Conservation (phyloP, 35 echinoderm and acorn worm species). For the Anneissia japonica region DNA sequence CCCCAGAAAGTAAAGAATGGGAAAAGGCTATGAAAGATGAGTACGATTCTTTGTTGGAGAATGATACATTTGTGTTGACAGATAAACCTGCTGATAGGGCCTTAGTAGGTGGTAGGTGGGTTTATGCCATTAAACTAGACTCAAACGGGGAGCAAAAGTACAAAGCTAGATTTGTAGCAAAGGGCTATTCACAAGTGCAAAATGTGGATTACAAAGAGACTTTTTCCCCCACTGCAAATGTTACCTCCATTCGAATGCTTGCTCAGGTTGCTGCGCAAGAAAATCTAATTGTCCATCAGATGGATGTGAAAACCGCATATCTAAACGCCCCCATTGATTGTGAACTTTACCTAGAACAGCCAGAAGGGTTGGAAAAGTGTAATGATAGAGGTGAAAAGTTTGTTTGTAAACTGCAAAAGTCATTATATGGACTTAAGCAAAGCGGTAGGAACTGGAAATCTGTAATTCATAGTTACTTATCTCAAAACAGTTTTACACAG, state of each 20-base stretch:
- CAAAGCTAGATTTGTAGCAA: constrained; percentile 27
- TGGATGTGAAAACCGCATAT: constrained; percentile 40
- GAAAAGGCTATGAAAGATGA: neutral
- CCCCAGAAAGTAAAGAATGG: neutral
- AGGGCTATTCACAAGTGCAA: constrained; percentile 28
- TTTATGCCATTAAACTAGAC: neutral
- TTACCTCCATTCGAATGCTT: constrained; percentile 19
- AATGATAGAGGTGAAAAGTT: neutral
- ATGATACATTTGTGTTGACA: neutral
- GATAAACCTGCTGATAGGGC: neutral
- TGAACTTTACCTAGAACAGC: constrained; percentile 40
- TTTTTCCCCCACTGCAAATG: constrained; percentile 32
- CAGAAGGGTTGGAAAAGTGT: constrained; percentile 17
- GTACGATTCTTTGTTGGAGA: neutral
- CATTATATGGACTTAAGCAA: constrained; percentile 40
- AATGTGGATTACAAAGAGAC: constrained; percentile 34
- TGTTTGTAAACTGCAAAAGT: constrained; percentile 33
- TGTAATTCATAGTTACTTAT: constrained; percentile 16
- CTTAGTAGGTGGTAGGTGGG: neutral
- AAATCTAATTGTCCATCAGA: constrained; percentile 39
- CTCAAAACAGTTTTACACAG: constrained; percentile 10
- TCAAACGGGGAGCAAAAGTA: neutral
- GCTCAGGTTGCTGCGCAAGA: constrained; percentile 34
- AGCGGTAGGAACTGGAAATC: constrained; percentile 43
- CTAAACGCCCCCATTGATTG: constrained; percentile 33